phyloP scores from a whole-genome alignment of 2,113 vertebrate species.

The Periophthalmodon schlosseri region DNA sequence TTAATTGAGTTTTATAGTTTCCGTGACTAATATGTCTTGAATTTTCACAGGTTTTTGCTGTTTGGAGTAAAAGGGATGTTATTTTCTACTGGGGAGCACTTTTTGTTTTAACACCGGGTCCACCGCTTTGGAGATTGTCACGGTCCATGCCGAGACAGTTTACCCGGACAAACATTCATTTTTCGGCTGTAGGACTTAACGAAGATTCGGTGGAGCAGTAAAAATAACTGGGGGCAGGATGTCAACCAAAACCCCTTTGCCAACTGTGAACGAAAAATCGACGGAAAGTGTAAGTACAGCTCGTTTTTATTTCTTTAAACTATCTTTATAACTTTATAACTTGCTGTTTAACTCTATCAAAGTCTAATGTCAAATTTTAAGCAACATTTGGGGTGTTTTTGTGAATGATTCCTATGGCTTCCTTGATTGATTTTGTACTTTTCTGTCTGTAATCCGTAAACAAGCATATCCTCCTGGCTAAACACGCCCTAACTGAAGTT shows the following conservation, averaged over 20 bases:
- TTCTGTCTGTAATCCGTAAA: slow-evolving; percentile 49
- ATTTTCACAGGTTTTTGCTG: background rate
- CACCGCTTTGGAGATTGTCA: slow-evolving; percentile 45
- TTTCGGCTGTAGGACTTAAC: slow-evolving; percentile 13
- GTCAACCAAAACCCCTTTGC: slow-evolving; percentile 93
- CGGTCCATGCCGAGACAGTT: slow-evolving; percentile 61
- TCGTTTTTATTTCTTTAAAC: background rate
- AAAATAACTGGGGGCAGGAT: slow-evolving; percentile 70
- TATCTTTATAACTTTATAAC: background rate
- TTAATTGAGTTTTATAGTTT: background rate
- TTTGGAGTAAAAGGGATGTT: background rate
- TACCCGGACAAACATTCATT: slow-evolving; percentile 40
- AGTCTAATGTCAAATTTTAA: accelerated
- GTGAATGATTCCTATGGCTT: background rate
- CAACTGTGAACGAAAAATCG: slow-evolving; percentile 93
- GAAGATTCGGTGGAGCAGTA: slow-evolving; percentile 2
- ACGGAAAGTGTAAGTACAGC: slow-evolving; percentile 89
- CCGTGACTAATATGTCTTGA: background rate
- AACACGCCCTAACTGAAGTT: slow-evolving; percentile 20
- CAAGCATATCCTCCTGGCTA: slow-evolving; percentile 36
- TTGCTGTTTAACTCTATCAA: background rate
- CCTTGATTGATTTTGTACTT: slow-evolving; percentile 28
- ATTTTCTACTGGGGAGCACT: background rate
- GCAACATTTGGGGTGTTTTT: background rate
- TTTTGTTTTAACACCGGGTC: slow-evolving; percentile 5